Conservation (phyloP, 2,797 vertebrate species). For the Cephalopachus bancanus region DNA sequence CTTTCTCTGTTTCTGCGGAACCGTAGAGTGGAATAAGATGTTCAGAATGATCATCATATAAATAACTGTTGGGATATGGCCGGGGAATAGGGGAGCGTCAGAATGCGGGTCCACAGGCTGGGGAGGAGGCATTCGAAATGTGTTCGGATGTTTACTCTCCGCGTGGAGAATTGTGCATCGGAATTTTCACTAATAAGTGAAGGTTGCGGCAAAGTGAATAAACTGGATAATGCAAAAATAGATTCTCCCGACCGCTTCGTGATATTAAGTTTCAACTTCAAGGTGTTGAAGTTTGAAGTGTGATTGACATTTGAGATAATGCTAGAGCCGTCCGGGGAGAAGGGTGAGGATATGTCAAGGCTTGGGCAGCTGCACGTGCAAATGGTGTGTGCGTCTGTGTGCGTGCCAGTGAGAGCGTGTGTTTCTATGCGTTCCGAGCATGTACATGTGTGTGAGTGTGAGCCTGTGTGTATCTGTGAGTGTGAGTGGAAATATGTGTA, state of each 20-base stretch:
- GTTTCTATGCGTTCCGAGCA: no score
- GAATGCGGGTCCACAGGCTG: not conserved
- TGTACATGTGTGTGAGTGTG: not conserved
- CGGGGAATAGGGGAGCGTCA: not conserved
- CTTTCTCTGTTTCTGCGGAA: not conserved
- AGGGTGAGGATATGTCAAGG: not conserved
- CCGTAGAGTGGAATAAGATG: not conserved
- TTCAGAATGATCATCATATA: conserved; percentile 71
- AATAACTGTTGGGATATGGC: conserved; percentile 32
- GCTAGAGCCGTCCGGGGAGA: rapidly evolving
- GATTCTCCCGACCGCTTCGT: not conserved
- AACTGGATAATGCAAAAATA: not conserved
- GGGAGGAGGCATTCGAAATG: rapidly evolving
- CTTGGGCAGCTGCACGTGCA: not conserved
- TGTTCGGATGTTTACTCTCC: not conserved
- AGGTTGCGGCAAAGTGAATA: conserved; percentile 19
- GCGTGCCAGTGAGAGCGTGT: not conserved
- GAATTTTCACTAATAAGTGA: not conserved
- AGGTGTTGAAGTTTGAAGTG: not conserved
- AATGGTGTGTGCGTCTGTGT: not conserved
- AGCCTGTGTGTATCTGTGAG: no score
- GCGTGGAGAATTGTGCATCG: not conserved
- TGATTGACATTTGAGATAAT: not conserved
- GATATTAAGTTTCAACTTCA: not conserved
- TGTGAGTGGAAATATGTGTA: no score